phyloP scores from a whole-genome alignment of 2,888 invertebrate species.

The Torymus aiolomorphi region DNA sequence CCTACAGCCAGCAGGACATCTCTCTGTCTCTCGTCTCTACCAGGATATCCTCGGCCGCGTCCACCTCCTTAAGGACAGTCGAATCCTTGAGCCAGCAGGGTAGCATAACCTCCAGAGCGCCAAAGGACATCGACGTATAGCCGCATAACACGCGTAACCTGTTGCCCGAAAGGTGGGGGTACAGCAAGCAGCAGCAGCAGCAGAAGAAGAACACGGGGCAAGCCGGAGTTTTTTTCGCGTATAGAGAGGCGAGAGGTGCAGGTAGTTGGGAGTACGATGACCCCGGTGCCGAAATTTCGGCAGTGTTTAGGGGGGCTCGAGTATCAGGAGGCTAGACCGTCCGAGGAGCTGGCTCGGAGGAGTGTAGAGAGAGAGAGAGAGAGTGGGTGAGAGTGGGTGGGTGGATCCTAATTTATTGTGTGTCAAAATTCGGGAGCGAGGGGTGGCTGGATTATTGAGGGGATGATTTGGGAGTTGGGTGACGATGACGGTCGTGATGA shows the following conservation, averaged over 20 bases:
- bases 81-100: conserved; percentile 73
- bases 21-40: conserved; percentile 52
- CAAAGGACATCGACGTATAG: too few species aligned
- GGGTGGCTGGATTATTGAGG: too few species aligned
- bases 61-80: conserved; percentile 68
- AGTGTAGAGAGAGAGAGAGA: neutral
- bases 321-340: conserved; percentile 65
- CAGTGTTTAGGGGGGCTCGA: conserved; percentile 68
- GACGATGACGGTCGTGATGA: too few species aligned
- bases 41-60: conserved; percentile 41
- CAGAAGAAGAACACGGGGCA: too few species aligned
- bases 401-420: conserved; percentile 51
- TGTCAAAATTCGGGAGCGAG: too few species aligned
- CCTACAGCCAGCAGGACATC: too few species aligned
- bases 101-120: conserved; percentile 65
- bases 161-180: too few species aligned
- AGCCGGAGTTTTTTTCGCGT: neutral
- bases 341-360: neutral
- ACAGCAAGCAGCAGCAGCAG: too few species aligned
- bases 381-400: neutral
- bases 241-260: neutral
- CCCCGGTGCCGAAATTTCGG: conserved; percentile 66
- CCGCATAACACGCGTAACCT: too few species aligned
- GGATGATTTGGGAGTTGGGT: too few species aligned
- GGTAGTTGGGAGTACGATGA: conserved; percentile 33